Evolutionary conservation across 2,888 invertebrate genomes (phyloP), one percentile per base, ranked within the genome.

Genomic region (Epistrophe grossulariae): DNA sequence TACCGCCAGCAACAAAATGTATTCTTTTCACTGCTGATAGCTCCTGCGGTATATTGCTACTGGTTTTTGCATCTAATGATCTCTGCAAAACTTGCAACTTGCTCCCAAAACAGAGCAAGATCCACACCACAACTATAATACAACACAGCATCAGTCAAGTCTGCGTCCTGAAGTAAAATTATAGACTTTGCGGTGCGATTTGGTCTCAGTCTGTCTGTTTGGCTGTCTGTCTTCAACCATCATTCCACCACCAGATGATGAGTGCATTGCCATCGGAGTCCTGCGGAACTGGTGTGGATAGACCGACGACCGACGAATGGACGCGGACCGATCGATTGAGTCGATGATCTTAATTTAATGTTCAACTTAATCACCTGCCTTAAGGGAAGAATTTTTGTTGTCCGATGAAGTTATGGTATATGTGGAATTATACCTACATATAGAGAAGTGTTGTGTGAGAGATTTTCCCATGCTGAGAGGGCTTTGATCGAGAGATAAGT

Each of bases 281-380:
- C 11, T 35, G 11, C 24, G 3, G 10, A 57, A 57, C 57, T 40
- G 70, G 71, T 70, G 73, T 59, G 73, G 78, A 78, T 57, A 62
- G 78, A 78, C 52, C 68, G 78, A 68, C 60, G 45, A 24, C 24
- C 24, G 79, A 70, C 60, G 60, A 45, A 15, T 35, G 72, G 24
- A 24, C 24, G 24, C 24, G 24, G 24, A 66, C 55, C 55, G 70
- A 72, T 82, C 79, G 79, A 83, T 79, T 66, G 66, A 82, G 74
- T 82, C 82, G 82, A 82, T 87, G 87, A 87, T 87, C 87, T 87
- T 87, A 87, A 87, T 87, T 87, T 87, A 87, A 87, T 87, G 79
- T 87, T 87, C 82, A 68, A 87, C 76, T 87, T 87, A 87, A 87
- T 87, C 82, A 83, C 60, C 87, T 74, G 79, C 79, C 82, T 57